Evolutionary conservation across 2,797 vertebrate genomes (phyloP).

Genomic region (Australoheros facetus): DNA sequence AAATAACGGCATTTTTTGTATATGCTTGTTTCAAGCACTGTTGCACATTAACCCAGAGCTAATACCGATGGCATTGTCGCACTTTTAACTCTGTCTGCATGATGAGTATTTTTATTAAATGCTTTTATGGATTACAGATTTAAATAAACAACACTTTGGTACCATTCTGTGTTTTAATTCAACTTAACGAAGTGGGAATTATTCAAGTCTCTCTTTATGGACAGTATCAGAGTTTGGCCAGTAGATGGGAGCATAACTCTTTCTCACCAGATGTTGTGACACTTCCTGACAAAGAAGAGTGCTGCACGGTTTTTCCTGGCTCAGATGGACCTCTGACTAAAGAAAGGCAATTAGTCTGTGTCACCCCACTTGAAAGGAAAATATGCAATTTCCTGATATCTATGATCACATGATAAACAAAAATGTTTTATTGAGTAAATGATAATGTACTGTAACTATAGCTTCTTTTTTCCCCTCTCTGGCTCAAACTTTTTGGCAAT

Average conservation of each 20-base stretch:
- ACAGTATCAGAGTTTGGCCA: constrained; percentile 47
- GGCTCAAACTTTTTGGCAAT: background rate
- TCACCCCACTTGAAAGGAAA: background rate
- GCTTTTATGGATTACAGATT: constrained; percentile 51
- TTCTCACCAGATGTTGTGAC: background rate
- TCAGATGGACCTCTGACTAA: background rate
- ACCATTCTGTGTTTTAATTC: constrained; percentile 16
- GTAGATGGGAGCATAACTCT: constrained; percentile 58
- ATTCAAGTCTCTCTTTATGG: background rate
- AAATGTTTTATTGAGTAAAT: background rate
- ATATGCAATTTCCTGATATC: background rate
- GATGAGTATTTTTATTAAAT: constrained; percentile 53
- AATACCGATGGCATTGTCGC: constrained; percentile 41
- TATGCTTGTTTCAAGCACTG: constrained; percentile 49
- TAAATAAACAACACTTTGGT: constrained; percentile 69
- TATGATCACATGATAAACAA: background rate
- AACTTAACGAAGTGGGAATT: background rate
- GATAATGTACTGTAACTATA: too few relatives aligned
- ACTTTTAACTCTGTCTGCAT: constrained; percentile 49
- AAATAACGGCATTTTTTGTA: constrained; percentile 30
- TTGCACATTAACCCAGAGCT: constrained; percentile 66
- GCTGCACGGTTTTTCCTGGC: background rate
- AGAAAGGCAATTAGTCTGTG: background rate
- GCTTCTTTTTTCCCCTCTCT: background rate
- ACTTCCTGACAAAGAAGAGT: background rate